A percentile compares a stretch with the other conserved stretches of the same genome.
Evolutionary conservation across 2,888 invertebrate species (phyloP).

Genomic region (Chrysotoxum bicinctum): DNA sequence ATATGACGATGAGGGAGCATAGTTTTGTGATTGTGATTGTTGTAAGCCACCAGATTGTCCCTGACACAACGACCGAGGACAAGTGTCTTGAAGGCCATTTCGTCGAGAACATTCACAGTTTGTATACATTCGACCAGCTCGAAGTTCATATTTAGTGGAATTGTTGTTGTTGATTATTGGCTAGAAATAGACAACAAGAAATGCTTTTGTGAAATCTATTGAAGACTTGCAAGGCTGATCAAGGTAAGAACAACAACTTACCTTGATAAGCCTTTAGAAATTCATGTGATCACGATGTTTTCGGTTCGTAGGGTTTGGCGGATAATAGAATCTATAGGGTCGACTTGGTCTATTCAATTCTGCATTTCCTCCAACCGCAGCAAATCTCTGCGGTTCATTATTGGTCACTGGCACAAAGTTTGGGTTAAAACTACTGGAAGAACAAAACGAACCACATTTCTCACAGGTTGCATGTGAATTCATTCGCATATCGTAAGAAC

Average conservation of each 20-base stretch:
- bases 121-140: conserved; percentile 82
- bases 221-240: conserved; percentile 12
- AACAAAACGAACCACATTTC: background rate
- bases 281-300: background rate
- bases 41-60: conserved; percentile 82
- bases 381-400: background rate
- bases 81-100: conserved; percentile 85
- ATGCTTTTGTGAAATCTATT: background rate
- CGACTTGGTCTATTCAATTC: background rate
- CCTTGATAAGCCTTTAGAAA: conserved; percentile 17
- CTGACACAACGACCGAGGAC: conserved; percentile 82
- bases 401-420: background rate
- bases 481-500: background rate
- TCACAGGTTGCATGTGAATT: background rate
- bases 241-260: conserved; percentile 16
- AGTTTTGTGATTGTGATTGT: conserved; percentile 81
- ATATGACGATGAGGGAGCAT: conserved; percentile 77
- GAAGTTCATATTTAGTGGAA: conserved; percentile 83
- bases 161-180: conserved; percentile 78
- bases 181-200: conserved; percentile 65
- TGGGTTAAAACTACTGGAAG: background rate
- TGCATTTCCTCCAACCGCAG: background rate
- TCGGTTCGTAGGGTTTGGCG: background rate
- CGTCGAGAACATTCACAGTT: conserved; percentile 84
- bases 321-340: background rate